Evolutionary conservation across 2,797 vertebrate genomes (phyloP), one percentile per base, ranked within the genome.

Genomic region (Syngnathus acus): DNA sequence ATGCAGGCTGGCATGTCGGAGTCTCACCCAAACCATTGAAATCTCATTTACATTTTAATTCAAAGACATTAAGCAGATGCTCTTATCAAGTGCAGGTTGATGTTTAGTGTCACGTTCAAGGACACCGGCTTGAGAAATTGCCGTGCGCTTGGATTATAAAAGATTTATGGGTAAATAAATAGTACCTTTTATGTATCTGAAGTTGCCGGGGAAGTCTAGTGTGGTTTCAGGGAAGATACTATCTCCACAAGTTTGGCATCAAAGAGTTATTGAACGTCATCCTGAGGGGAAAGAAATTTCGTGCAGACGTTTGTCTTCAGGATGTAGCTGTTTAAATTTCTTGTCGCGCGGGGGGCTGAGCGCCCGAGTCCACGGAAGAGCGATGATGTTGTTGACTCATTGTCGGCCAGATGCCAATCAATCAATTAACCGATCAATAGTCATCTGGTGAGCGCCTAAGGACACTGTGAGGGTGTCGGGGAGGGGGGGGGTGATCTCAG

Each of bases 341-440:
- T 6, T 19, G 32, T 48, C 47, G 8, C 21, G 6, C 2, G 61
- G 42, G 42, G 21, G 61, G 57, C 13, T 6, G 62, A 64, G 58
- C 1, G 37, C 66, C 71, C 37, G 54, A 40, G 78, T 75, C 78
- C 67, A 62, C 65, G 72, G 73, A 85, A 86, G 84, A 88, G 73
- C 74, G 79, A 89, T 88, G 80, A 85, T 84, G 83, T 79, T 84
- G 82, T 84, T 87, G 85, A 83, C 79, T 78, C 75, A 63, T 76
- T 78, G 85, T 82, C 78, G 71, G 81, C 74, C 43, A 37, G 72
- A 78, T 82, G 81, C 82, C 82, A 87, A 87, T 90, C 87, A 91
- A 87, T 90, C 89, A 89, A 79, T 91, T 84, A 84, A 76, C 74
- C 78, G 82, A 91, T 90, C 87, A 82, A 90, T 91, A 89, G 83